These are phyloP conservation scores for Tupaia tana DNA, from an alignment of 2,113 vertebrate species.

Conservation along the genomic window DNA sequence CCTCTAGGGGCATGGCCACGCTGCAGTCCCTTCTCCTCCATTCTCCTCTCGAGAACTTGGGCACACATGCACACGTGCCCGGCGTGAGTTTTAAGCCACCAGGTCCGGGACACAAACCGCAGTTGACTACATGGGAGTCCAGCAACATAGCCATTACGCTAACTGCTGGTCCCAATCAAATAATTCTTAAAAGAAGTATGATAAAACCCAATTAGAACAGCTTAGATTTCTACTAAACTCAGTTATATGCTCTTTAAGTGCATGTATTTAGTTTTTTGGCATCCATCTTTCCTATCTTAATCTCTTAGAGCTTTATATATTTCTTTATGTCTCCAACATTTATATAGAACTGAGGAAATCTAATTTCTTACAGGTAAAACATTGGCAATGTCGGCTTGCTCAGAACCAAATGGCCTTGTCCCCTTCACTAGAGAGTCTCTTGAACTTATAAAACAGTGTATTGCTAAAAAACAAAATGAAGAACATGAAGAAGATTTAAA, in stretches of 20 bases:
- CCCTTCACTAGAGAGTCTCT: constrained; percentile 89
- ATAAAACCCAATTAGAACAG: neutral
- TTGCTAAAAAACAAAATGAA: constrained; percentile 84
- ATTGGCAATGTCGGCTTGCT: constrained; percentile 61
- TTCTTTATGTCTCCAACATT: neutral
- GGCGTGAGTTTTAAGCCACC: too few relatives aligned
- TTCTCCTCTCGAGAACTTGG: too few relatives aligned
- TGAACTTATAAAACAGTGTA: constrained; percentile 87
- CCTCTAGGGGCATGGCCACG: too few relatives aligned
- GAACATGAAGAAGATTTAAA: constrained; percentile 81
- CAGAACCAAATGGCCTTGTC: constrained; percentile 88
- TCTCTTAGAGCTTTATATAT: neutral
- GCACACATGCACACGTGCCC: too few relatives aligned
- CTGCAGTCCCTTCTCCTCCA: too few relatives aligned
- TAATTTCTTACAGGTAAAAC: constrained; percentile 59
- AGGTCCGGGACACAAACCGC: too few relatives aligned
- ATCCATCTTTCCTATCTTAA: neutral
- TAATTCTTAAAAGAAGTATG: neutral
- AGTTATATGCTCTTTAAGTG: neutral
- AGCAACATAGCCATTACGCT: too few relatives aligned
- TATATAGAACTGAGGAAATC: constrained; percentile 8
- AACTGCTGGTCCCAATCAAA: too few relatives aligned
- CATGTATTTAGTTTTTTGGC: neutral
- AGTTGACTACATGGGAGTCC: too few relatives aligned
- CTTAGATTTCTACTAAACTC: neutral